These are phyloP conservation scores for Perizoma affinitatum DNA, from an alignment of 2,888 invertebrate genomes.

Conservation along the genomic window DNA sequence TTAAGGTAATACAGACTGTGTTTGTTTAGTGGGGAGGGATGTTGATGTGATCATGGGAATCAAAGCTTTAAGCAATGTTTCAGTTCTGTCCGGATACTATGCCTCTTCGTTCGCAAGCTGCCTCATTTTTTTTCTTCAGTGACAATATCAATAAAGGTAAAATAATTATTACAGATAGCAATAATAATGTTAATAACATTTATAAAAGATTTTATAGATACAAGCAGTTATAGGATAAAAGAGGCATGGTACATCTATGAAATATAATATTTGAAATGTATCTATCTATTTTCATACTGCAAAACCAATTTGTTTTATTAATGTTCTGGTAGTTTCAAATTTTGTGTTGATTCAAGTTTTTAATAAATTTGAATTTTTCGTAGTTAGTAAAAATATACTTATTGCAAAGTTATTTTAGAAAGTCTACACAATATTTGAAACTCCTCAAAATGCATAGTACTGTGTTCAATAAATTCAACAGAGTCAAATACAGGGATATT, in stretches of 20 bases:
- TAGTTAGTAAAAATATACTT: slow-evolving; percentile 44
- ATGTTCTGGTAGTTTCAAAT: slow-evolving; percentile 61
- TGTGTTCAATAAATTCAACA: slow-evolving; percentile 81
- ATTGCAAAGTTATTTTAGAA: slow-evolving; percentile 1
- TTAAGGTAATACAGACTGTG: slow-evolving; percentile 41
- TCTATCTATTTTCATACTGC: slow-evolving; percentile 79
- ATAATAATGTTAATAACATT: slow-evolving; percentile 39
- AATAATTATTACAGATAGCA: slow-evolving; percentile 36
- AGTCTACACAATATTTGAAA: slow-evolving; percentile 56
- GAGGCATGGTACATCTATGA: slow-evolving; percentile 62
- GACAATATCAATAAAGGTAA: slow-evolving; percentile 35
- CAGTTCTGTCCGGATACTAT: slow-evolving; percentile 66
- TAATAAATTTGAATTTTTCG: background rate
- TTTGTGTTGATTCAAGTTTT: slow-evolving; percentile 36
- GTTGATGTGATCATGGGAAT: slow-evolving; percentile 79
- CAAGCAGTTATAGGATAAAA: slow-evolving; percentile 39
- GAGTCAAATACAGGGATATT: slow-evolving; percentile 83
- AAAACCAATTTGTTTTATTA: slow-evolving; percentile 61
- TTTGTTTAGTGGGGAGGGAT: slow-evolving; percentile 63
- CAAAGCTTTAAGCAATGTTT: slow-evolving; percentile 82
- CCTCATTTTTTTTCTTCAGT: slow-evolving; percentile 28
- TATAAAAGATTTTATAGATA: slow-evolving; percentile 37
- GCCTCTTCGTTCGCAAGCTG: slow-evolving; percentile 53
- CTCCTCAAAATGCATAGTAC: slow-evolving; percentile 54
- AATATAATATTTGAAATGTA: slow-evolving; percentile 59